These are phyloP conservation scores for Drosophila eohydei DNA, from an alignment of 2,888 invertebrate genomes.

Conservation along the genomic window DNA sequence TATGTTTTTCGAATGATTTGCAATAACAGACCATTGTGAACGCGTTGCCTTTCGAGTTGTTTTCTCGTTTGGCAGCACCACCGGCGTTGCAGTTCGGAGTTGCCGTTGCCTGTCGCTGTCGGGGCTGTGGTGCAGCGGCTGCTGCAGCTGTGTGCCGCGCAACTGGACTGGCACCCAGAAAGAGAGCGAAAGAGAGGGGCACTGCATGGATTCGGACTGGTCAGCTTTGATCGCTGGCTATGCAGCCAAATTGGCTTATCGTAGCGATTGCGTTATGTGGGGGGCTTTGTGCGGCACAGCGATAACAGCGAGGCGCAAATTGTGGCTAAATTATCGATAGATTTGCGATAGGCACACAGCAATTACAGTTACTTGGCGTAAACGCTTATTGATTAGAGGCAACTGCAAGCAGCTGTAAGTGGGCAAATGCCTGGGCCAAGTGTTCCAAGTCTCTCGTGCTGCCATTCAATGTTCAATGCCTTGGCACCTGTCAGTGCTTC, in stretches of 20 bases:
- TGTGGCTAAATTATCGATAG: slow-evolving; percentile 73
- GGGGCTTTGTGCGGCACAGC: slow-evolving; percentile 11
- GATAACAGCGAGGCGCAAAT: slow-evolving; percentile 69
- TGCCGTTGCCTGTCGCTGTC: slow-evolving; percentile 43
- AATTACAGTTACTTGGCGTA: slow-evolving; percentile 55
- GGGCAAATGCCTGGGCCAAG: slow-evolving; percentile 17
- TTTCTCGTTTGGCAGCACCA: slow-evolving; percentile 66
- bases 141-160: slow-evolving; percentile 16
- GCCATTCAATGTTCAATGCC: slow-evolving; percentile 74
- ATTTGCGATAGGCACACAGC: slow-evolving; percentile 56
- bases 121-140: slow-evolving; percentile 13
- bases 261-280: slow-evolving; percentile 44
- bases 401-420: slow-evolving; percentile 18
- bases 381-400: slow-evolving; percentile 58
- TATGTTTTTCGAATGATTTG: not conserved
- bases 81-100: slow-evolving; percentile 61
- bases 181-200: not conserved
- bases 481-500: slow-evolving; percentile 71
- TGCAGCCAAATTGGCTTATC: slow-evolving; percentile 67
- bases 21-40: slow-evolving; percentile 17
- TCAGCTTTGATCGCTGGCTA: slow-evolving; percentile 50
- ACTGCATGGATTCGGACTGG: slow-evolving; percentile 23
- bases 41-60: slow-evolving; percentile 39
- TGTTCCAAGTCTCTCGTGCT: slow-evolving; percentile 11
- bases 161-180: not conserved